Evolutionary conservation across 2,797 vertebrate species (phyloP), one percentile per base, ranked within the genome.

Genomic region (Allochrocebus solatus): DNA sequence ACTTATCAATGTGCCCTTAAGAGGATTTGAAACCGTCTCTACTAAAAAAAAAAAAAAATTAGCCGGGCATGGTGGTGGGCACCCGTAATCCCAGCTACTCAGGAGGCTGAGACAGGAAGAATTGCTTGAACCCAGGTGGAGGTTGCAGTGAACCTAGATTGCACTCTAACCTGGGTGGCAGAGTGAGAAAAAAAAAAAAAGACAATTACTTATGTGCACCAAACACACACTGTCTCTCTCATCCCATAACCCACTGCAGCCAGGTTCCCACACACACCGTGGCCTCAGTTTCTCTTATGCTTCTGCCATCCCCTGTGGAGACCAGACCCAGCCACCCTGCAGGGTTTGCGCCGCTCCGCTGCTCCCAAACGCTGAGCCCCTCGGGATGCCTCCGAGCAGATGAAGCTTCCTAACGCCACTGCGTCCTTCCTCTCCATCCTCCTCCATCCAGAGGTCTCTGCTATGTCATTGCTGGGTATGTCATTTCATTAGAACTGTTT

Each of bases 341-440:
- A 39, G 8, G 14, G 1, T 14, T 26, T 1, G 16, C 1, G 9
- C 28, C 24, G 28, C 46, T 80, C 28, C 0, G 22, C 87, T 33
- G 46, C 10, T 33, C 61, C 10, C 26, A 7, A 10, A 24, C 36
- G 26, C 36, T 4, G 46, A 53, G 76, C 19, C 17, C 43, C 4
- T 48, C 55, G 0, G 13, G 33, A 41, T 4, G 30, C 8, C 5
- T 8, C 75, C 2, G 0, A 5, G 30, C 8, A 30, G 1, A 8
- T 13, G 24, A 3, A 3, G 13, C 55, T 6, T 61, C 57, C 16
- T 24, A n/a, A 1, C 0, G 2, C 46, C 41, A 22, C 28, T 1
- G 4, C 4, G 10, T 4, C 7, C 78, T n/a, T n/a, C 4, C 4
- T 8, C 6, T 11, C 11, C 39, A 17, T 21, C 4, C 30, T n/a